A percentile compares a stretch with the other conserved stretches of the same genome.
These are phyloP conservation scores for Papilio polyxenes DNA, from an alignment of 1,140 invertebrate genomes.

Conservation along the genomic window DNA sequence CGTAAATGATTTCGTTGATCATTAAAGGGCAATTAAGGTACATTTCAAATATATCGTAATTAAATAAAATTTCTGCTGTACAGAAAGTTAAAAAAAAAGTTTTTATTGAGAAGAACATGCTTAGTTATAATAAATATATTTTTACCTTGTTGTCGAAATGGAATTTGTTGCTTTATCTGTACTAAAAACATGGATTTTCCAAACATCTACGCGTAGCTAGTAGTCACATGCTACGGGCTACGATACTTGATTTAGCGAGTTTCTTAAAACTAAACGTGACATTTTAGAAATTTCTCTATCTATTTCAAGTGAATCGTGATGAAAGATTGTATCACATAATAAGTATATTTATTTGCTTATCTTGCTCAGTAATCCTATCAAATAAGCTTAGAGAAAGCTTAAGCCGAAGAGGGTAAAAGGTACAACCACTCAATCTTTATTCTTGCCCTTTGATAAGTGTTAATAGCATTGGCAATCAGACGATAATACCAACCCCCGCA, in stretches of 20 bases:
- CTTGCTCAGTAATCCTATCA: neutral
- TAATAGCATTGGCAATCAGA: constrained; percentile 1
- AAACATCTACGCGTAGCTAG: neutral
- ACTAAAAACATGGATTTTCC: neutral
- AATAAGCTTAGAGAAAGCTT: neutral
- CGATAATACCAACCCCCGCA: neutral
- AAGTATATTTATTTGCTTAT: neutral
- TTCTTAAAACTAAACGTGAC: neutral
- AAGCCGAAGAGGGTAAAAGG: neutral
- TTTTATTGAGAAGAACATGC: neutral
- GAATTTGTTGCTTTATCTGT: neutral
- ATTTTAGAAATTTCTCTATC: neutral
- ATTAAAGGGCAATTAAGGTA: neutral
- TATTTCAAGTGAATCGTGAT: neutral
- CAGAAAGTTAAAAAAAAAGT: too few species aligned
- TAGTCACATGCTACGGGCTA: neutral
- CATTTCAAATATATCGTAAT: neutral
- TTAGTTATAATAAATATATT: neutral
- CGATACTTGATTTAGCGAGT: neutral
- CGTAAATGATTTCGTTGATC: neutral
- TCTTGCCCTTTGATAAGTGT: neutral
- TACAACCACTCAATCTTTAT: neutral
- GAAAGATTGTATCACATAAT: neutral
- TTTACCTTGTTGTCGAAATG: neutral
- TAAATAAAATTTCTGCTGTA: neutral